These are phyloP conservation scores for Siniperca knerii DNA, from an alignment of 2,113 vertebrate genomes.

Conservation along the genomic window DNA sequence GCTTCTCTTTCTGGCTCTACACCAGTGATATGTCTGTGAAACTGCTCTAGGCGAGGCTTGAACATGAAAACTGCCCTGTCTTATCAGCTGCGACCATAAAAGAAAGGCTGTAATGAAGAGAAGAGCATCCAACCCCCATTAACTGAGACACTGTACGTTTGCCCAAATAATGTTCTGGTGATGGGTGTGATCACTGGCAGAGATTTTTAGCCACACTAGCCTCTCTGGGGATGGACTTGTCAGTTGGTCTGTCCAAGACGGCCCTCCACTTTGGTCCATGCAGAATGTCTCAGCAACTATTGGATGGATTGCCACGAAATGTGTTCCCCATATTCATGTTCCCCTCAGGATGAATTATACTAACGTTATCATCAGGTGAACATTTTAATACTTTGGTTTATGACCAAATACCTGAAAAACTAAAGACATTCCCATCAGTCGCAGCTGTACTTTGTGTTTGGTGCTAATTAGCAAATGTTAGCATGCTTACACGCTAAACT, in stretches of 20 bases:
- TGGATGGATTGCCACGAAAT: background rate
- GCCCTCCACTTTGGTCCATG: background rate
- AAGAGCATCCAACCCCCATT: background rate
- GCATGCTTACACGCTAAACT: no score
- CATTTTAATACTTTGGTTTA: no score
- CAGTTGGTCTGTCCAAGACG: background rate
- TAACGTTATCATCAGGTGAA: no score
- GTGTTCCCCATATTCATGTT: no score
- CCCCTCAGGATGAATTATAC: background rate
- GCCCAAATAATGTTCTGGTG: background rate
- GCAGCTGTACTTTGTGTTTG: no score
- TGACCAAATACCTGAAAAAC: no score
- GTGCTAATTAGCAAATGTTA: no score
- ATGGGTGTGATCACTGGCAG: background rate
- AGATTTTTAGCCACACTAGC: background rate
- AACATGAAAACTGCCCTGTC: background rate
- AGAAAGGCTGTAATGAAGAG: background rate
- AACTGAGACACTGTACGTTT: background rate
- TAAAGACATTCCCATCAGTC: no score
- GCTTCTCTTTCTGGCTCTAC: background rate
- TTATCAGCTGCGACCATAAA: constrained; percentile 49
- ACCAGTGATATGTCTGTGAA: background rate
- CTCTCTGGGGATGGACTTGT: background rate
- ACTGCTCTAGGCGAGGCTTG: background rate
- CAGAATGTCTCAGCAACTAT: background rate